Evolutionary conservation across 2,113 vertebrate species (phyloP).

Genomic region (Oryzias woworae): DNA sequence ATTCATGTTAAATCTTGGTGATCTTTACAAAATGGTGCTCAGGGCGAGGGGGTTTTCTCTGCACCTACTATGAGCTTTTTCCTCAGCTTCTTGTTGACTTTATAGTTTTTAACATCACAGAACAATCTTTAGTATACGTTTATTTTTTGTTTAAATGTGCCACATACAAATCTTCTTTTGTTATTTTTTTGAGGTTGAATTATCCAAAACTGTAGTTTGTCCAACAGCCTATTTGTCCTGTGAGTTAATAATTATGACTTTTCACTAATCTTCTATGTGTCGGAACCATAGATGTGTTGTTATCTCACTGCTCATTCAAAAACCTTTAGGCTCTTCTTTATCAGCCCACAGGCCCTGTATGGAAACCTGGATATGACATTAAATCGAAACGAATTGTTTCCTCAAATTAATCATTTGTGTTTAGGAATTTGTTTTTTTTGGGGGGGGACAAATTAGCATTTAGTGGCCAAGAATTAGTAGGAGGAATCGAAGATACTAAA

Average conservation of each 20-base stretch:
- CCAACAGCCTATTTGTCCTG: constrained; percentile 33
- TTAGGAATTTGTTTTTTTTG: too few relatives aligned
- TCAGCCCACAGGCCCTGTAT: too few relatives aligned
- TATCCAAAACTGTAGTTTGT: background rate
- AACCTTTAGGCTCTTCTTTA: background rate
- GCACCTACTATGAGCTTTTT: background rate
- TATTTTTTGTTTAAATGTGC: too few relatives aligned
- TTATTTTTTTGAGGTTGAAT: background rate
- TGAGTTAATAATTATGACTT: constrained; percentile 37
- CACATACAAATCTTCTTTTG: background rate
- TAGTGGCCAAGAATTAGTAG: too few relatives aligned
- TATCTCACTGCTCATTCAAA: background rate
- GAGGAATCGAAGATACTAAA: too few relatives aligned
- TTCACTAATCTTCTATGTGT: constrained; percentile 31
- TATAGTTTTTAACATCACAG: constrained; percentile 2
- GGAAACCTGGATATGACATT: too few relatives aligned
- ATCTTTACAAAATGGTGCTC: constrained; percentile 31
- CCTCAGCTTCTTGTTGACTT: background rate
- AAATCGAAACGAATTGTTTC: too few relatives aligned
- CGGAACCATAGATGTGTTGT: constrained; percentile 16
- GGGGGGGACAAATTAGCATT: too few relatives aligned
- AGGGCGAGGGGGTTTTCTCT: constrained; percentile 18
- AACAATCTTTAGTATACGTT: background rate
- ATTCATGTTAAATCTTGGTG: constrained; percentile 53
- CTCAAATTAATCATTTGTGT: too few relatives aligned